Evolutionary conservation across 2,888 invertebrate genomes (phyloP), one percentile per base, ranked within the genome.

Genomic region (Ernsta delagoae): DNA sequence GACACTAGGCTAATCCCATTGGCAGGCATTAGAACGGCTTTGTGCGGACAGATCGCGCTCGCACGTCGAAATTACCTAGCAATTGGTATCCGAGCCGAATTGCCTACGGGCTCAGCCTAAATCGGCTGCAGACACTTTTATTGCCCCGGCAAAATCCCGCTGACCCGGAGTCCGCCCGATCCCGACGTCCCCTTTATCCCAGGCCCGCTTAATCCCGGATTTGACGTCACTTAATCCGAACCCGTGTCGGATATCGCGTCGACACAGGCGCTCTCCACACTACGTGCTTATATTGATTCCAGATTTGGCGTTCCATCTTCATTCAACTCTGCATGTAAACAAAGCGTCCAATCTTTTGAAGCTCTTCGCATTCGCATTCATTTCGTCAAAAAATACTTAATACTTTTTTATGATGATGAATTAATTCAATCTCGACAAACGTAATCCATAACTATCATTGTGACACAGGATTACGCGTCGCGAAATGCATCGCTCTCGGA

Each of bases 171-270:
- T 84, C 83, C 82, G 83, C 85, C 83, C 85, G 87, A 86, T 87
- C 87, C 90, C 85, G 83, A 81, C 84, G 54, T 84, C 81, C 84
- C 87, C 82, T 90, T 91, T 92, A 91, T 91, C 91, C 92, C 85
- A 82, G 87, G 76, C 85, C 82, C 83, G 85, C 82, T 92, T 93
- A 94, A 93, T 93, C 94, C 93, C 81, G 91, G 93, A 93, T 93
- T 93, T 91, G 90, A 90, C 93, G 94, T 93, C 90, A 90, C 92
- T 94, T 95, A 95, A 95, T 95, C 95, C 94, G 92, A 84, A 94
- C 94, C 94, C 94, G 94, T 94, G 95, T 94, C 93, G 94, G 94
- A 93, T 94, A 94, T 94, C 95, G 94, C 95, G 94, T 90, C 92
- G 90, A 89, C 92, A 92, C 92, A 92, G 80, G 88, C 86, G 86